A percentile compares a stretch with the other conserved stretches of the same genome.
Evolutionary conservation across 2,113 vertebrate genomes (phyloP).

Genomic region (Romanogobio albipinnatus): DNA sequence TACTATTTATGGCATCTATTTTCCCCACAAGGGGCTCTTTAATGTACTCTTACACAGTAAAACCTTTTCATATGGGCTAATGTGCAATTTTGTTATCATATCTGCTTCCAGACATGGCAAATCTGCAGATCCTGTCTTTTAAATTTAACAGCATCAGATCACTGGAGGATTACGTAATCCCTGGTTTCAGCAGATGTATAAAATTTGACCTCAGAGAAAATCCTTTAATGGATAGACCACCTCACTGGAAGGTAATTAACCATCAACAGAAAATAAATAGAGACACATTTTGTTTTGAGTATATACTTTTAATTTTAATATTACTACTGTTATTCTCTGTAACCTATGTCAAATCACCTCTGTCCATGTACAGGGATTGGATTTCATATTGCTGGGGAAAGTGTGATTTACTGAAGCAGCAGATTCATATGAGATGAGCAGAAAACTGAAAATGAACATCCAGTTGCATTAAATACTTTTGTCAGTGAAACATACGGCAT

Average conservation of each 20-base stretch:
- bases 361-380: constrained; percentile 52
- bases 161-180: constrained; percentile 53
- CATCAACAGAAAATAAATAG: neutral
- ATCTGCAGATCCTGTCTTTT: constrained; percentile 49
- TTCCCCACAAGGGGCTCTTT: too few relatives aligned
- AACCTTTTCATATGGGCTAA: neutral
- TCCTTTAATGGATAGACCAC: constrained; percentile 46
- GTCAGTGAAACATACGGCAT: neutral
- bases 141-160: constrained; percentile 52
- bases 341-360: neutral
- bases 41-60: too few relatives aligned
- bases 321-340: neutral
- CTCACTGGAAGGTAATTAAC: constrained; percentile 55
- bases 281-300: neutral
- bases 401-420: constrained; percentile 4
- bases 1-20: neutral
- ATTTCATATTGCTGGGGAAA: constrained; percentile 55
- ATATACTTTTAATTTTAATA: neutral
- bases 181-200: constrained; percentile 47
- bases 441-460: neutral
- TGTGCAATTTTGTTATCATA: constrained; percentile 4
- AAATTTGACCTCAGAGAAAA: constrained; percentile 58
- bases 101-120: constrained; percentile 52
- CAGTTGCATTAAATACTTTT: neutral
- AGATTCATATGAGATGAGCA: neutral